A percentile compares a stretch with the other conserved stretches of the same genome.
Evolutionary conservation across 2,888 invertebrate genomes (phyloP).

Genomic region (Sepioteuthis lessoniana): DNA sequence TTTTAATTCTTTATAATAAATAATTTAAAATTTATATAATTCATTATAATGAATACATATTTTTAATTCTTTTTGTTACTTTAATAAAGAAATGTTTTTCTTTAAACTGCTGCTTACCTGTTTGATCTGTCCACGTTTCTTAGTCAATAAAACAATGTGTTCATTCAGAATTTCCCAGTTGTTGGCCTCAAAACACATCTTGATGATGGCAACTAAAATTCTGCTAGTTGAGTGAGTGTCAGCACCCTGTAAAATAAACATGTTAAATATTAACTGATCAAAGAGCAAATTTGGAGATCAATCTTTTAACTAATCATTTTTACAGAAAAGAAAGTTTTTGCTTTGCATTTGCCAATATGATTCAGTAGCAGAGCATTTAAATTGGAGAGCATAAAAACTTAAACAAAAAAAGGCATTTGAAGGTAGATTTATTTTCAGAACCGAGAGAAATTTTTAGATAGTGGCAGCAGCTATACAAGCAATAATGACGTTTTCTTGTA

Average conservation of each 20-base stretch:
- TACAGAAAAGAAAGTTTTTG: too few relatives aligned
- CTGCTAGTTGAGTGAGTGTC: slow-evolving; percentile 96
- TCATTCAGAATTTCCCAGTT: slow-evolving; percentile 96
- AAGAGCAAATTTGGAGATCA: background rate
- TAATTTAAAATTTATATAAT: too few relatives aligned
- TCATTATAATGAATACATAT: too few relatives aligned
- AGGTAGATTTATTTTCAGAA: background rate
- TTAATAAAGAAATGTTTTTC: too few relatives aligned
- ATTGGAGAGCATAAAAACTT: background rate
- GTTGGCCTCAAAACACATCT: slow-evolving; percentile 88
- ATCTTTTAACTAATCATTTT: too few relatives aligned
- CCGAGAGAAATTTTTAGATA: background rate
- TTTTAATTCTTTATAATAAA: too few relatives aligned
- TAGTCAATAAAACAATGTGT: slow-evolving; percentile 90
- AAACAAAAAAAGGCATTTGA: background rate
- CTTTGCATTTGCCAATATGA: background rate
- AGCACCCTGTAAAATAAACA: slow-evolving; percentile 81
- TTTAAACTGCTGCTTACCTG: slow-evolving; percentile 65
- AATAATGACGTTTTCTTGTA: background rate
- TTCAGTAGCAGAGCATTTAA: background rate
- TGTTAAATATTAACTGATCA: background rate
- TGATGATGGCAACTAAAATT: slow-evolving; percentile 92
- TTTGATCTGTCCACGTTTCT: slow-evolving; percentile 95
- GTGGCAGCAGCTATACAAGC: background rate
- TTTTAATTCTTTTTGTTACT: too few relatives aligned